phyloP scores from a whole-genome alignment of 2,113 vertebrate genomes.

The Taurulus bubalis region DNA sequence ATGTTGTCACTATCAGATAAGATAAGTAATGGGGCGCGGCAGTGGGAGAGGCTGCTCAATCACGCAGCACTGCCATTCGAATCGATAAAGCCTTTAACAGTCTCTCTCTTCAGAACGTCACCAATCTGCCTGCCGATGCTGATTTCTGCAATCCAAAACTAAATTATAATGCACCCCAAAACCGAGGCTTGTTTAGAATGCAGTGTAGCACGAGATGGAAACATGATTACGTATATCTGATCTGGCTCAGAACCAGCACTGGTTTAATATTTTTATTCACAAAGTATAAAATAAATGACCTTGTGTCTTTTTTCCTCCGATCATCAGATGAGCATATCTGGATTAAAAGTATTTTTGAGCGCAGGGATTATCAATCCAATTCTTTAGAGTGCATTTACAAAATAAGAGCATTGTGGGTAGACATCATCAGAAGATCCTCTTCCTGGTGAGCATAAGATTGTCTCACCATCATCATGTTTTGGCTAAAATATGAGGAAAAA shows the following conservation, averaged over 20 bases:
- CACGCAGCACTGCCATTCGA: not conserved
- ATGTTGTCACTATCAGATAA: conserved; percentile 2
- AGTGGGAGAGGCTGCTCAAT: conserved; percentile 1
- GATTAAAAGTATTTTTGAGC: conserved; percentile 68
- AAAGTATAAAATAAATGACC: conserved; percentile 47
- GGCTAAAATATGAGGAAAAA: not conserved
- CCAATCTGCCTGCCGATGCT: not conserved
- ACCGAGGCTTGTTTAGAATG: not conserved
- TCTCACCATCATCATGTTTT: conserved; percentile 22
- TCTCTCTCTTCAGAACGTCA: not conserved
- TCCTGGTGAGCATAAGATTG: conserved; percentile 25
- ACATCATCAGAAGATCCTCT: conserved; percentile 48
- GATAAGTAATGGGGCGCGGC: conserved; percentile 4
- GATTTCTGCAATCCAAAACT: not conserved
- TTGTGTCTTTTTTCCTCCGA: conserved; percentile 29
- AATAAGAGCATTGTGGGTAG: conserved; percentile 38
- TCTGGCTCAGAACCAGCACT: not conserved
- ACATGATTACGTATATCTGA: not conserved
- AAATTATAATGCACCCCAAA: not conserved
- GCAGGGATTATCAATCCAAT: conserved; percentile 73
- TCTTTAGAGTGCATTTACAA: conserved; percentile 71
- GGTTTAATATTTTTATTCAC: conserved; percentile 37
- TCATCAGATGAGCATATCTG: conserved; percentile 50
- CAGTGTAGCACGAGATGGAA: not conserved
- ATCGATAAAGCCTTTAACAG: not conserved